A percentile compares a stretch with the other conserved stretches of the same genome.
phyloP scores from a whole-genome alignment of 2,888 invertebrate species.

The Tortrix viridana region DNA sequence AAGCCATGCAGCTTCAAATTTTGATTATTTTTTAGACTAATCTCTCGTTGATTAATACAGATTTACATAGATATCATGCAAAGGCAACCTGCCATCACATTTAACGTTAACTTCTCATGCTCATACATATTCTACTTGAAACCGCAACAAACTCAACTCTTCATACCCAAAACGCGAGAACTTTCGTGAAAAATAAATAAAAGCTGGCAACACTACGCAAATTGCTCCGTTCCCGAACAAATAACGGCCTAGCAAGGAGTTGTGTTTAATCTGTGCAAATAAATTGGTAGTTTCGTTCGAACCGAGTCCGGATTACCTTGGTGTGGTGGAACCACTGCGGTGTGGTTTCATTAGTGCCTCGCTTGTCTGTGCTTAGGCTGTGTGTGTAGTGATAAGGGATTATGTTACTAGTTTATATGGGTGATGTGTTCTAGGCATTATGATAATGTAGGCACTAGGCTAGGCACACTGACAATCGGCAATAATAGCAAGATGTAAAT shows the following conservation, averaged over 20 bases:
- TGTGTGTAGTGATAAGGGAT: constrained; percentile 2
- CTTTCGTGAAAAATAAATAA: constrained; percentile 7
- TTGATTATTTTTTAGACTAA: too few relatives aligned
- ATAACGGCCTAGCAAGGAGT: constrained; percentile 16
- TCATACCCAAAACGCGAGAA: constrained; percentile 2
- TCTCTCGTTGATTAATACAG: too few relatives aligned
- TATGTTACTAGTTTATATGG: background rate
- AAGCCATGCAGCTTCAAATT: too few relatives aligned
- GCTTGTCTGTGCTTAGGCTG: constrained; percentile 21
- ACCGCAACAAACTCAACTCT: background rate
- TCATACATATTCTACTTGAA: too few relatives aligned
- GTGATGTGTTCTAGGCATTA: too few relatives aligned
- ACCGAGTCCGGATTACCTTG: constrained; percentile 30
- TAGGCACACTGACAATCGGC: background rate
- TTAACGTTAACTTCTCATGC: too few relatives aligned
- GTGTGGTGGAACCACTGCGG: constrained; percentile 30
- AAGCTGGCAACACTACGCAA: constrained; percentile 12
- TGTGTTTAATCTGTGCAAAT: constrained; percentile 28
- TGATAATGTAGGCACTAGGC: background rate
- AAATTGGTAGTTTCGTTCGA: constrained; percentile 36
- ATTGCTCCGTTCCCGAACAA: constrained; percentile 14
- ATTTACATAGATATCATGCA: too few relatives aligned
- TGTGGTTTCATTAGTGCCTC: constrained; percentile 32
- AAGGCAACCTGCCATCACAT: too few relatives aligned
- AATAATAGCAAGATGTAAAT: background rate